A percentile compares a stretch with the other conserved stretches of the same genome.
Evolutionary conservation across 2,888 invertebrate genomes (phyloP).

Genomic region (Slavum lentiscoides): DNA sequence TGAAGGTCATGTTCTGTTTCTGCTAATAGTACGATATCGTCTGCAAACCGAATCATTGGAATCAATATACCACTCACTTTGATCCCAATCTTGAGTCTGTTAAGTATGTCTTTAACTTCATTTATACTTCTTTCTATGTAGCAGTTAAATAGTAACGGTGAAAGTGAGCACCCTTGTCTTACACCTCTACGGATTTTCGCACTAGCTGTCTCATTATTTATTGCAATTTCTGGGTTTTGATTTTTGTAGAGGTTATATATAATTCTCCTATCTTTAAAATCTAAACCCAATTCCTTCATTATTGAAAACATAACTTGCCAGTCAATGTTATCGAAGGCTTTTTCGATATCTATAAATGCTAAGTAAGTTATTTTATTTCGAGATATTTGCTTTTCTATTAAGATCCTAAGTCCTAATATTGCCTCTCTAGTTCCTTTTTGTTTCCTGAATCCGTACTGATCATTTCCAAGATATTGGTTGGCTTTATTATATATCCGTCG

Average conservation of each 20-base stretch:
- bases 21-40: not conserved
- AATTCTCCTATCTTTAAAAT: not conserved
- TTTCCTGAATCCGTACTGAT: not conserved
- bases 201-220: not conserved
- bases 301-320: not conserved
- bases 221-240: not conserved
- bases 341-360: not conserved
- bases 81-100: not conserved
- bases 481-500: not conserved
- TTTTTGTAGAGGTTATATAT: not conserved
- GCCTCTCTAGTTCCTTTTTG: not conserved
- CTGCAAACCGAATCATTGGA: not conserved
- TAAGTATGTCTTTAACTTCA: not conserved
- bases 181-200: not conserved
- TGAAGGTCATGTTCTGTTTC: not conserved
- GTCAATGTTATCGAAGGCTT: not conserved
- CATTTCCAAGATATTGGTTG: conserved; percentile 6
- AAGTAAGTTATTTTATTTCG: not conserved
- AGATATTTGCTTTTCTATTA: not conserved
- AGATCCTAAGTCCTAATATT: conserved; percentile 6
- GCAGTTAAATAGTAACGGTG: not conserved
- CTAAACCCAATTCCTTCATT: not conserved
- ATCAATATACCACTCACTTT: not conserved
- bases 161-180: not conserved
- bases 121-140: not conserved